A percentile compares a stretch with the other conserved stretches of the same genome.
phyloP scores from a whole-genome alignment of 2,888 invertebrate species.

The Monopis laevigella region DNA sequence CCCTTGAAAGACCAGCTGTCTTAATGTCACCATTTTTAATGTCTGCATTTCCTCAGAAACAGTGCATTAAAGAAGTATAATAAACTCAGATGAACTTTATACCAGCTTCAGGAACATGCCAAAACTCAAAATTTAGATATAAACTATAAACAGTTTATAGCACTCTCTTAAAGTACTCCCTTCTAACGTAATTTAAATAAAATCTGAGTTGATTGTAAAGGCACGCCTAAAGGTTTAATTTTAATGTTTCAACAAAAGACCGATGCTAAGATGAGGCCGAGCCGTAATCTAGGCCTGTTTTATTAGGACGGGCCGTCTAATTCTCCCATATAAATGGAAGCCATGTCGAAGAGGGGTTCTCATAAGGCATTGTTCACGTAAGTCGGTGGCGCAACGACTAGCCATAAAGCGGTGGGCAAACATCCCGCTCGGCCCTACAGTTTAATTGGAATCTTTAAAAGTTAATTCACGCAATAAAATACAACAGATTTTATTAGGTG shows the following conservation, averaged over 20 bases:
- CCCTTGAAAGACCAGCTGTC: too few relatives aligned
- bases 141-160: too few relatives aligned
- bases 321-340: conserved; percentile 39
- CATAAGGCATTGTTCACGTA: conserved; percentile 39
- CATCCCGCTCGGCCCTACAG: conserved; percentile 16
- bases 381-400: conserved; percentile 28
- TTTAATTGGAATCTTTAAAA: conserved; percentile 64
- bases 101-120: too few relatives aligned
- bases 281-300: conserved; percentile 22
- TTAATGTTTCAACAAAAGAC: conserved; percentile 6
- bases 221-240: conserved; percentile 9
- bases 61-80: too few relatives aligned
- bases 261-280: neutral
- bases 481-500: too few relatives aligned
- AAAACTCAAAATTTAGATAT: too few relatives aligned
- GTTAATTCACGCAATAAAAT: conserved; percentile 52
- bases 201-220: conserved; percentile 23
- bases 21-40: too few relatives aligned
- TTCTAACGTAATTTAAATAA: conserved; percentile 17
- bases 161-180: too few relatives aligned
- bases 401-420: conserved; percentile 30
- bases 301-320: conserved; percentile 35
- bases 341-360: conserved; percentile 25
- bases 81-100: too few relatives aligned
- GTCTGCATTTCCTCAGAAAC: too few relatives aligned